These are phyloP conservation scores for Intellagama lesueurii DNA, from an alignment of 2,797 vertebrate genomes.

Conservation along the genomic window DNA sequence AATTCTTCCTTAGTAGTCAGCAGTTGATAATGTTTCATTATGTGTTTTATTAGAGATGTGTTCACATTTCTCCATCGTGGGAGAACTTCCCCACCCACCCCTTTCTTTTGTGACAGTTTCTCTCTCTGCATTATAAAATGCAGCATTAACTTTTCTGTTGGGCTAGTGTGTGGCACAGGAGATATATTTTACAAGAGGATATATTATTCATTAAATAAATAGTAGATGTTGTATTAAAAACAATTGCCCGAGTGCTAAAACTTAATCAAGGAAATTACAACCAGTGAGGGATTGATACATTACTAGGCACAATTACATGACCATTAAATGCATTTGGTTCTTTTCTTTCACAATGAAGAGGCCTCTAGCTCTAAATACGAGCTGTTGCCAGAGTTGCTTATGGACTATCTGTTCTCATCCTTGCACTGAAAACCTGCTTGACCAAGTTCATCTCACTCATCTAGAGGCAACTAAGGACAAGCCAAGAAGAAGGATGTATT, in stretches of 20 bases:
- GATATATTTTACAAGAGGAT: constrained; percentile 55
- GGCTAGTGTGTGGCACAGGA: constrained; percentile 65
- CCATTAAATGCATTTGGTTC: constrained; percentile 50
- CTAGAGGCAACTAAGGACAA: not conserved
- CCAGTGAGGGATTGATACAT: constrained; percentile 49
- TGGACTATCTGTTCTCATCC: not conserved
- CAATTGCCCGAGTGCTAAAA: constrained; percentile 54
- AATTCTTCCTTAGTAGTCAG: constrained; percentile 56
- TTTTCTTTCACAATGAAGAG: constrained; percentile 38
- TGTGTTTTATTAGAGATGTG: constrained; percentile 74
- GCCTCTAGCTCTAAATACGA: constrained; percentile 1
- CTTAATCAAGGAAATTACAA: constrained; percentile 56
- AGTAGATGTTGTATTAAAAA: constrained; percentile 41
- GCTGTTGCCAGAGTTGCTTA: not conserved
- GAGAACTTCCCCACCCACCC: constrained; percentile 56
- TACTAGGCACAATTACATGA: constrained; percentile 25
- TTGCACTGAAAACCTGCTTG: fast-evolving
- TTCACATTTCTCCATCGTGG: constrained; percentile 77
- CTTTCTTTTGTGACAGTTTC: constrained; percentile 60
- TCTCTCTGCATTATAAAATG: constrained; percentile 65
- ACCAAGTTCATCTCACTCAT: not conserved
- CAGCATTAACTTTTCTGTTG: constrained; percentile 75
- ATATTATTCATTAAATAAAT: constrained; percentile 64
- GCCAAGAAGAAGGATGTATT: fast-evolving
- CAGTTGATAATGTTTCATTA: constrained; percentile 79